Percentiles rank a stretch among this genome's conserved stretches.
Conservation (phyloP, 2,888 invertebrate species). For the Hirtodrosophila trivittata region DNA sequence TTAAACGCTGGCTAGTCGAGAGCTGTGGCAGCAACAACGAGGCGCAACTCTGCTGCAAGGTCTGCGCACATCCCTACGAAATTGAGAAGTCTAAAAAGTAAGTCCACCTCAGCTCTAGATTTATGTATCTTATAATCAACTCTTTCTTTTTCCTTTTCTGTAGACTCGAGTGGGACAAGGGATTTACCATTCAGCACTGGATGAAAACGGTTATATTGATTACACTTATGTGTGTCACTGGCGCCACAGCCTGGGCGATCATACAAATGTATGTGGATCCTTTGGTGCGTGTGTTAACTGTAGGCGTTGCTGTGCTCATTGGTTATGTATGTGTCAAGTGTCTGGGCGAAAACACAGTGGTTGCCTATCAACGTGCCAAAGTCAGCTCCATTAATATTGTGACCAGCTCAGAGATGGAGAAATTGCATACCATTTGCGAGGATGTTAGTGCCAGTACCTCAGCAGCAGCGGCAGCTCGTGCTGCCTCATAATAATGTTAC, state of each 20-base stretch:
- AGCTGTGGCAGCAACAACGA: constrained; percentile 89
- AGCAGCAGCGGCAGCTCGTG: constrained; percentile 44
- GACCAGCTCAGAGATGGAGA: constrained; percentile 82
- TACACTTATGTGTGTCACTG: constrained; percentile 90
- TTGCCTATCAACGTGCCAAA: constrained; percentile 95
- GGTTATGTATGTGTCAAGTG: constrained; percentile 94
- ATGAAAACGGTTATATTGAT: constrained; percentile 91
- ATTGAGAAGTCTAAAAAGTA: constrained; percentile 90
- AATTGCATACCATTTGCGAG: constrained; percentile 83
- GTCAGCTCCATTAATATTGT: constrained; percentile 93
- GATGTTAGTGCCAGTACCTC: constrained; percentile 77
- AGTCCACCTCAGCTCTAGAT: constrained; percentile 46
- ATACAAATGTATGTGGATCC: constrained; percentile 91
- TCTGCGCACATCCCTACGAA: constrained; percentile 92
- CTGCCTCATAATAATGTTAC: constrained; percentile 41
- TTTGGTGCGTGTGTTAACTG: constrained; percentile 90
- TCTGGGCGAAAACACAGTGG: constrained; percentile 93
- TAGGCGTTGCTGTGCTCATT: constrained; percentile 91
- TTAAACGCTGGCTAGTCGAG: constrained; percentile 95
- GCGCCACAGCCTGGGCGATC: constrained; percentile 91
- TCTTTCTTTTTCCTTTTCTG: no score
- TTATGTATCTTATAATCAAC: no score
- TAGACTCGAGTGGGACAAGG: constrained; percentile 92
- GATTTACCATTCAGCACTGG: constrained; percentile 93
- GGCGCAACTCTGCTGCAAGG: constrained; percentile 90